Conservation (phyloP, 2,888 invertebrate species). For the Caenorhabditis afra region DNA sequence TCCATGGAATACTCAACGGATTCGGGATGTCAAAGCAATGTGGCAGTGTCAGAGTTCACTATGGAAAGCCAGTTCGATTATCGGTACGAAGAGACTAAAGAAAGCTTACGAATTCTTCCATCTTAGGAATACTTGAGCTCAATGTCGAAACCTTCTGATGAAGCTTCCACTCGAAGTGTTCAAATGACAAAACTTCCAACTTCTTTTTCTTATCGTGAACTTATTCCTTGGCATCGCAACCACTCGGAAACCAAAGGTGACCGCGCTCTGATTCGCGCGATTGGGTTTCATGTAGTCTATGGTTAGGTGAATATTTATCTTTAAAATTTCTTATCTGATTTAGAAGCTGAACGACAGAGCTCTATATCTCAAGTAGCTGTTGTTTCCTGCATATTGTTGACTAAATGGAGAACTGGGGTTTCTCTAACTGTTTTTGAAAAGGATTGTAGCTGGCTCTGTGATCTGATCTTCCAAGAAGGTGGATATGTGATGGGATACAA, state of each 20-base stretch:
- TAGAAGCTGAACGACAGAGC: slow-evolving; percentile 72
- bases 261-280: slow-evolving; percentile 73
- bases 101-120: too few species aligned
- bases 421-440: slow-evolving; percentile 44
- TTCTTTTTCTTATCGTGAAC: slow-evolving; percentile 72
- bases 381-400: slow-evolving; percentile 68
- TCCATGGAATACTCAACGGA: slow-evolving; percentile 68
- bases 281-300: slow-evolving; percentile 75
- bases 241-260: slow-evolving; percentile 65
- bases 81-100: slow-evolving; percentile 60
- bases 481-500: slow-evolving; percentile 66
- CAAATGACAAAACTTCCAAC: slow-evolving; percentile 59
- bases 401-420: slow-evolving; percentile 65
- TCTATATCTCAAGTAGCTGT: slow-evolving; percentile 71
- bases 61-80: slow-evolving; percentile 69
- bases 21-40: slow-evolving; percentile 70
- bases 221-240: slow-evolving; percentile 76
- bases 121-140: slow-evolving; percentile 32
- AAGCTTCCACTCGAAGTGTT: slow-evolving; percentile 13
- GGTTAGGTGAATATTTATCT: slow-evolving; percentile 55
- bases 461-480: slow-evolving; percentile 58
- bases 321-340: slow-evolving; percentile 9
- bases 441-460: slow-evolving; percentile 64
- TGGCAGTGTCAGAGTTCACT: slow-evolving; percentile 73
- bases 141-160: too few species aligned